A percentile compares a stretch with the other conserved stretches of the same genome.
These are phyloP conservation scores for Drosophila fungiperda DNA, from an alignment of 2,888 invertebrate genomes.

Conservation along the genomic window DNA sequence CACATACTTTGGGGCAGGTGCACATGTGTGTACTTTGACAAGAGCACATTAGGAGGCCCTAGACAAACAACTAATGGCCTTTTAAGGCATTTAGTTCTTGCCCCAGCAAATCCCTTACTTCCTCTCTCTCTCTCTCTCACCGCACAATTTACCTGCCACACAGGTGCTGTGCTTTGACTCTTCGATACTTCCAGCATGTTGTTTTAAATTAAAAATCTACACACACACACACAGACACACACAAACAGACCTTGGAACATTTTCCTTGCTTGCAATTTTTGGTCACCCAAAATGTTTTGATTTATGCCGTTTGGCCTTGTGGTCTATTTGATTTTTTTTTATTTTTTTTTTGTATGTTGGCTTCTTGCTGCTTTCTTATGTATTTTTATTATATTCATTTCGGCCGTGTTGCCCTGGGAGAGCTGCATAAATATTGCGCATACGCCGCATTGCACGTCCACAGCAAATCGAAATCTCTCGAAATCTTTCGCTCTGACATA, in stretches of 20 bases:
- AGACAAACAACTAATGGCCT: conserved; percentile 80
- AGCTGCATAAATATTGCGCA: conserved; percentile 59
- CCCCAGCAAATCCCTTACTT: conserved; percentile 16
- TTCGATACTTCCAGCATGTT: conserved; percentile 62
- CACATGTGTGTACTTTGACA: conserved; percentile 69
- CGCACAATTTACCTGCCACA: conserved; percentile 23
- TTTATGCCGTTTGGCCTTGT: conserved; percentile 45
- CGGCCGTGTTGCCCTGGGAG: conserved; percentile 26
- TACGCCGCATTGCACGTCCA: conserved; percentile 62
- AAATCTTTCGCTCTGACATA: conserved; percentile 9
- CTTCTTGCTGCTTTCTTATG: conserved; percentile 39
- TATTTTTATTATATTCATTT: conserved; percentile 61
- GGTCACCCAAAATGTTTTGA: conserved; percentile 56
- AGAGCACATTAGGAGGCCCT: conserved; percentile 73
- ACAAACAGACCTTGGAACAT: conserved; percentile 36
- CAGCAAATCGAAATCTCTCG: conserved; percentile 52
- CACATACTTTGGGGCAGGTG: conserved; percentile 5
- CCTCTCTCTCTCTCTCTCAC: conserved; percentile 1
- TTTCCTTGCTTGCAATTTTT: conserved; percentile 62
- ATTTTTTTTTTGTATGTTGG: background rate
- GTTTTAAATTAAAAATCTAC: conserved; percentile 78
- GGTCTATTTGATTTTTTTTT: background rate
- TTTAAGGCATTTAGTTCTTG: conserved; percentile 73
- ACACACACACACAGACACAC: conserved; percentile 40
- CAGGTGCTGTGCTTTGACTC: conserved; percentile 53